Evolutionary conservation across 2,797 vertebrate genomes (phyloP), one percentile per base, ranked within the genome.

Genomic region (Myotis findleyi): DNA sequence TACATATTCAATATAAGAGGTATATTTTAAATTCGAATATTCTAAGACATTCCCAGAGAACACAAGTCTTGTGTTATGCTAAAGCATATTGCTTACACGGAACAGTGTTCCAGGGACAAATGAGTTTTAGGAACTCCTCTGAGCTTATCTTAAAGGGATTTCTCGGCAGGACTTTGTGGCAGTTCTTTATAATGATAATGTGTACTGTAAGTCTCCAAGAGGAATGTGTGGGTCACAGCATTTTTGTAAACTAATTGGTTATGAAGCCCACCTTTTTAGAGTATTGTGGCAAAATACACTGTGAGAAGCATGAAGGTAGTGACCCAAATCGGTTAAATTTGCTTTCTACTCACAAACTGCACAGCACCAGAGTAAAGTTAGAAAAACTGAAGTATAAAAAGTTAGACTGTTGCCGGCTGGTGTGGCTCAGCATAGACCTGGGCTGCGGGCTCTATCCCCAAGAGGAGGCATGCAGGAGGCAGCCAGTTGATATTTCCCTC

Each of bases 21-120:
- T 20, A 59, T 73, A 41, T 73, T 96, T 81, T 92, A 85, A 12
- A 77, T 69, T 55, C 82, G 49, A 73, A 84, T 69, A 66, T 53
- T 79, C 51, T 77, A 51, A 84, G 95, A 69, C 7, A 30, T 25
- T 57, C 82, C 47, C 41, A 77, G 44, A 64, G n/a, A 92, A 80
- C 51, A 49, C 44, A 47, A 27, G 20, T 16, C 62, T 49, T 36
- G 2, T 7, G n/a, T 8, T 21, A 38, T 20, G 13, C 13, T 86
- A 18, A 71, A 33, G 41, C n/a, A 21, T 69, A 88, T 68, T 79
- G 33, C 9, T 27, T 3, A 47, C 11, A 25, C 3, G 36, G 82
- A 90, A 82, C 25, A n/a, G 11, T 3, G 27, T 33, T 73, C 51
- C 23, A 16, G 13, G 57, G 36, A 36, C 30, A 68, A 72, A 23